Evolutionary conservation across 2,888 invertebrate genomes (phyloP), one percentile per base, ranked within the genome.

Genomic region (Sarcophaga rosellei): DNA sequence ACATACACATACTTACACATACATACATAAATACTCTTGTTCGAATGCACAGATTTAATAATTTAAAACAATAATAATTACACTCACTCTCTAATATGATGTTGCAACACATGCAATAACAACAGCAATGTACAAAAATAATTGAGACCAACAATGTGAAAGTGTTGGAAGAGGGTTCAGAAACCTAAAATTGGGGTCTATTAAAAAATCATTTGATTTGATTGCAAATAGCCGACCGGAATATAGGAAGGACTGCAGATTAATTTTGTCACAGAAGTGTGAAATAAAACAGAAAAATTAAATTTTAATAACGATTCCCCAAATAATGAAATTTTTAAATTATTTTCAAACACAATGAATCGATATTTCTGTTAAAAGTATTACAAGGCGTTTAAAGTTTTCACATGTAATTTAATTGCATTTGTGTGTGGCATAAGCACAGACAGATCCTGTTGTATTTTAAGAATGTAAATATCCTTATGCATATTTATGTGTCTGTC

Each of bases 191-290:
- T 68, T 75, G 80, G 35, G 47, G 84, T 85, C 78, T 75, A 88
- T 87, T 87, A 87, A 87, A 87, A 85, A 85, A 11, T 72, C 80
- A 85, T 85, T 84, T 75, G 4, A 53, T 53, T 15, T 12, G 15
- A 15, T 47, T 11, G 15, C 15, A 47, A 47, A 15, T 11, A 3
- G 47, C 11, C 17, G 5, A 53, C 17, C 53, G 17, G 0, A 53
- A 35, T 35, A 35, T 35, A 35, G 35, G 35, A 53, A 53, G 17
- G 17, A 53, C 17, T 3, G 17, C 1, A 17, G 53, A 47, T 47
- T 15, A 47, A 11, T 47, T 47, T 47, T 12, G 1, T 47, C 0
- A 15, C 47, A 47, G 0, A 15, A 47, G 5, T 35, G 5, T 35
- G 5, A 35, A 35, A 35, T 47, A 15, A 17, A 53, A 53, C 17